These are phyloP conservation scores for Papio anubis DNA, from an alignment of 2,113 vertebrate species.

Conservation along the genomic window DNA sequence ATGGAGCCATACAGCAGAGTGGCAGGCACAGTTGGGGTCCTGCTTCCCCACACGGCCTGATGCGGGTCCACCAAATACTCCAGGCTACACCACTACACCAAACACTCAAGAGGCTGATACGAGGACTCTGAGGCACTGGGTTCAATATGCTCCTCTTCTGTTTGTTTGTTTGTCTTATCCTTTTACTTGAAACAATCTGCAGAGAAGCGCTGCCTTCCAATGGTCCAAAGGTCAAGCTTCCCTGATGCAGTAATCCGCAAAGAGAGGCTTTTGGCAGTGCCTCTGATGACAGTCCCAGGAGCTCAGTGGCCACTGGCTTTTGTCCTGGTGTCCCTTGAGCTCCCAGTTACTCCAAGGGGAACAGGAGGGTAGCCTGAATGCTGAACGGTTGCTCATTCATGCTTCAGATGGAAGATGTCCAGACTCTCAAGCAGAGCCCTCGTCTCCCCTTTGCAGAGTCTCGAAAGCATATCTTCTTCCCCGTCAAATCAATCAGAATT, in stretches of 20 bases:
- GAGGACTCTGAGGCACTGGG: background rate
- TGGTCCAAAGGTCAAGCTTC: conserved; percentile 77
- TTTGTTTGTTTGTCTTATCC: background rate
- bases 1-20: background rate
- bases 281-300: background rate
- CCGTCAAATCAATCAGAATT: conserved; percentile 76
- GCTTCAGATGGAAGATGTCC: conserved; percentile 59
- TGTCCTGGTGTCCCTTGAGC: conserved; percentile 62
- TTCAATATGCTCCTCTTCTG: background rate
- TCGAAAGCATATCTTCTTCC: background rate
- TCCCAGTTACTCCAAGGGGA: conserved; percentile 64
- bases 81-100: background rate
- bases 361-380: background rate
- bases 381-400: conserved; percentile 63
- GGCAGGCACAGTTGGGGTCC: background rate
- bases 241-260: conserved; percentile 61
- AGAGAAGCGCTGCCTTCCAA: conserved; percentile 71
- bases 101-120: background rate
- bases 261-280: conserved; percentile 53
- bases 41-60: background rate
- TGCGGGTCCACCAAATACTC: no score
- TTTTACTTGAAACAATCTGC: conserved; percentile 77
- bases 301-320: conserved; percentile 64
- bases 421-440: conserved; percentile 48
- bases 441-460: conserved; percentile 56